Evolutionary conservation across 2,888 invertebrate species (phyloP).

Genomic region (Drosophila picticornis): DNA sequence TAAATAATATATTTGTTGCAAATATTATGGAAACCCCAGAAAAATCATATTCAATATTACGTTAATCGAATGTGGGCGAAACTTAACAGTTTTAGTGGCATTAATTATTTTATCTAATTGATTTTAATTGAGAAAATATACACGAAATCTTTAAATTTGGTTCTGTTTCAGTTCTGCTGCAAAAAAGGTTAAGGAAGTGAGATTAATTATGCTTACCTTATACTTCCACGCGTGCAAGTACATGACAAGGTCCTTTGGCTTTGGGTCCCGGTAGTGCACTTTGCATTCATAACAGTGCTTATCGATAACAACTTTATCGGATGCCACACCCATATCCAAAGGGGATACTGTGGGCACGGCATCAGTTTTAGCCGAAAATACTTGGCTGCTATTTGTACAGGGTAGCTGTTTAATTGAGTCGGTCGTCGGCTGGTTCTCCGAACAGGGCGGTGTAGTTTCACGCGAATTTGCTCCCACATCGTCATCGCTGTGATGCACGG

Average conservation of each 20-base stretch:
- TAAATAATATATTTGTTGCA: not conserved
- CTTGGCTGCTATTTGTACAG: slow-evolving; percentile 28
- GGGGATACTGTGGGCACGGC: slow-evolving; percentile 15
- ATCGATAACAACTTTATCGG: slow-evolving; percentile 91
- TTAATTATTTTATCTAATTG: not conserved
- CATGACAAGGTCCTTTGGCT: slow-evolving; percentile 96
- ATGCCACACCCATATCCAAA: slow-evolving; percentile 57
- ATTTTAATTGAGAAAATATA: not conserved
- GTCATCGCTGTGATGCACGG: slow-evolving; percentile 87
- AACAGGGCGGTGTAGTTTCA: slow-evolving; percentile 89
- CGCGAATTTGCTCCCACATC: slow-evolving; percentile 89
- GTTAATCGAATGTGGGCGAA: no score
- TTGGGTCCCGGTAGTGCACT: slow-evolving; percentile 95
- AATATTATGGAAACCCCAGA: not conserved
- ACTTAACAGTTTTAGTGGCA: not conserved
- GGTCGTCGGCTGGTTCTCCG: slow-evolving; percentile 86
- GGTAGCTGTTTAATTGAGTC: slow-evolving; percentile 32
- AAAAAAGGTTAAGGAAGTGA: not conserved
- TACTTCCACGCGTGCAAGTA: slow-evolving; percentile 98
- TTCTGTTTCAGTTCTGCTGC: not conserved
- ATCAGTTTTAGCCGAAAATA: slow-evolving; percentile 35
- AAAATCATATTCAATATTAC: no score
- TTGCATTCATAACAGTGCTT: slow-evolving; percentile 97
- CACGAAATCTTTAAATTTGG: not conserved
- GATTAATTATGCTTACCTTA: slow-evolving; percentile 86